These are phyloP conservation scores for Syngnathus floridae DNA, from an alignment of 2,113 vertebrate genomes.

Conservation along the genomic window DNA sequence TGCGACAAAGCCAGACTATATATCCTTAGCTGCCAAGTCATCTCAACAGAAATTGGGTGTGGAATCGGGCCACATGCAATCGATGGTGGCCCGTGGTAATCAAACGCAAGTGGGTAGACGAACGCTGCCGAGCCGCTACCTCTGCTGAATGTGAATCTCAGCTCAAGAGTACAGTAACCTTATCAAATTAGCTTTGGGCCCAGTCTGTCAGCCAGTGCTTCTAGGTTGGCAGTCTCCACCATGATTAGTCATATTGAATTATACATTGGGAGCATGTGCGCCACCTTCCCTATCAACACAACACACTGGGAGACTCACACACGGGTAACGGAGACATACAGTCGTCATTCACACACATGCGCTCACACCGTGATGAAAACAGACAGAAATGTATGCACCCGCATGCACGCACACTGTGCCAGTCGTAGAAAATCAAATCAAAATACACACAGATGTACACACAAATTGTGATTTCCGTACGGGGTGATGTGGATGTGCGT, in stretches of 20 bases:
- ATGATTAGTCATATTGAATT: constrained; percentile 78
- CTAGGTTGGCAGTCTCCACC: constrained; percentile 68
- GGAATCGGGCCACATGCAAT: constrained; percentile 22
- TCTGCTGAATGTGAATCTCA: constrained; percentile 48
- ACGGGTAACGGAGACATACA: constrained; percentile 20
- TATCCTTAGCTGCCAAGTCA: constrained; percentile 23
- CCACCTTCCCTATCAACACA: constrained; percentile 61
- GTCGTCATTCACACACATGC: constrained; percentile 38
- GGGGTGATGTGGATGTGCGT: constrained; percentile 69
- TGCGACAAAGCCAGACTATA: constrained; percentile 16
- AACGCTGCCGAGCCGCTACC: constrained; percentile 30
- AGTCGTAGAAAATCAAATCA: constrained; percentile 5
- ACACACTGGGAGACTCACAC: constrained; percentile 31
- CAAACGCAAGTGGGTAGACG: constrained; percentile 12
- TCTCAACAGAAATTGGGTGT: constrained; percentile 37
- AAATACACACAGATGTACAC: constrained; percentile 26
- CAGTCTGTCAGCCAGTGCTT: constrained; percentile 67
- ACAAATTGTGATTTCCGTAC: constrained; percentile 63
- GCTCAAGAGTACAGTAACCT: constrained; percentile 68
- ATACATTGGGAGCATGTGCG: constrained; percentile 69
- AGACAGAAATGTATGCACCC: constrained; percentile 22
- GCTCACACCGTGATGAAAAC: constrained; percentile 41
- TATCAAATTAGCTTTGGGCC: constrained; percentile 71
- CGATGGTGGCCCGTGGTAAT: constrained; percentile 42
- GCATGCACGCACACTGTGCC: constrained; percentile 19